A percentile compares a stretch with the other conserved stretches of the same genome.
phyloP scores from a whole-genome alignment of 2,113 vertebrate species.

The Chaetodon auriga region DNA sequence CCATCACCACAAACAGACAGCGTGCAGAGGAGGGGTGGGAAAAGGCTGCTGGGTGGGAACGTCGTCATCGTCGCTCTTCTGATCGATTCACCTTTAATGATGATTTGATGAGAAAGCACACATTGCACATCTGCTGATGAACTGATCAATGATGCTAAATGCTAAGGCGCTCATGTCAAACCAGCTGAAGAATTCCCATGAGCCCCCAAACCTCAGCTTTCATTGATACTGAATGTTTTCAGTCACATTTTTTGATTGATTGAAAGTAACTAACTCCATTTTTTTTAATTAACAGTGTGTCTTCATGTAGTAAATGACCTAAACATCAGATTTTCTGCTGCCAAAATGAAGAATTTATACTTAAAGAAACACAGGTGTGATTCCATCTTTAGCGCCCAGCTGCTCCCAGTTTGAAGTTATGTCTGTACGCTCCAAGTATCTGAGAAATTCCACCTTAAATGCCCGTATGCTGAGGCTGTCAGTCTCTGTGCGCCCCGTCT shows the following conservation, averaged over 20 bases:
- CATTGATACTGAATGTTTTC: no score
- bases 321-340: no score
- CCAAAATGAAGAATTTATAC: not conserved
- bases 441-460: not conserved
- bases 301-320: no score
- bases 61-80: not conserved
- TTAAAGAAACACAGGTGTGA: not conserved
- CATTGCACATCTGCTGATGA: no score
- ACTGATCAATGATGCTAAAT: no score
- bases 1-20: slow-evolving; percentile 53
- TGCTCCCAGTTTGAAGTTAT: not conserved
- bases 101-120: not conserved
- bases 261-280: no score
- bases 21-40: slow-evolving; percentile 41
- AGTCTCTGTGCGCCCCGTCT: not conserved
- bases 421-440: not conserved
- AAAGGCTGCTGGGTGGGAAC: not conserved
- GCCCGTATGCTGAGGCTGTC: not conserved
- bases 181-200: no score
- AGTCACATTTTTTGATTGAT: no score
- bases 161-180: no score
- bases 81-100: not conserved
- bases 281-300: no score
- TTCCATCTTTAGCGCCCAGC: not conserved
- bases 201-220: no score